Evolutionary conservation across 2,797 vertebrate genomes (phyloP).

Genomic region (Molossus alvarezi): DNA sequence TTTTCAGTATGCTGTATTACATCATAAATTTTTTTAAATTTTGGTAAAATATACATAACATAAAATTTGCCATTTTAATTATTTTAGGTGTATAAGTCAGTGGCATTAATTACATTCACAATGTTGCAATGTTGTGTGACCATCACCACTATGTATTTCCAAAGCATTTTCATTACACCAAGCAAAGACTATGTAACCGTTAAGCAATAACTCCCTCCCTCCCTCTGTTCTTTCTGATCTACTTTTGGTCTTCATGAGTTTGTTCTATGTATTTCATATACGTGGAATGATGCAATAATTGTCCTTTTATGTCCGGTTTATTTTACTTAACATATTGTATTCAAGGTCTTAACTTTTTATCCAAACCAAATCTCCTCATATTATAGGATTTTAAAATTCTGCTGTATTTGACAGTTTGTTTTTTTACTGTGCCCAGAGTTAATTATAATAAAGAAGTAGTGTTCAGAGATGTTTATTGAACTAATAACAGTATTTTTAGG

Average conservation of each 20-base stretch:
- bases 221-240: not conserved
- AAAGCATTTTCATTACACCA: constrained; percentile 55
- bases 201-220: not conserved
- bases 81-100: not conserved
- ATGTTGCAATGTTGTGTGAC: not conserved
- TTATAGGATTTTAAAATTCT: constrained; percentile 26
- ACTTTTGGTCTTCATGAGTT: constrained; percentile 42
- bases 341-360: constrained; percentile 55
- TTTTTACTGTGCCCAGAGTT: constrained; percentile 3
- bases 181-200: constrained; percentile 35
- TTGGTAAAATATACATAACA: not conserved
- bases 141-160: constrained; percentile 10
- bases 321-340: constrained; percentile 35
- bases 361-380: not conserved
- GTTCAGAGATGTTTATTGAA: constrained; percentile 59
- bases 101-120: constrained; percentile 18
- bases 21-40: not conserved
- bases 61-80: constrained; percentile 43
- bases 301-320: constrained; percentile 16
- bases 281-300: constrained; percentile 1
- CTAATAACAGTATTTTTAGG: constrained; percentile 48
- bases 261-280: constrained; percentile 8
- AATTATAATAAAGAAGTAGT: constrained; percentile 44
- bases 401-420: constrained; percentile 26
- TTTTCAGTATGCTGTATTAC: not conserved